A percentile compares a stretch with the other conserved stretches of the same genome.
These are phyloP conservation scores for Magallana ariakensis DNA, from an alignment of 1,140 invertebrate genomes.

Conservation along the genomic window DNA sequence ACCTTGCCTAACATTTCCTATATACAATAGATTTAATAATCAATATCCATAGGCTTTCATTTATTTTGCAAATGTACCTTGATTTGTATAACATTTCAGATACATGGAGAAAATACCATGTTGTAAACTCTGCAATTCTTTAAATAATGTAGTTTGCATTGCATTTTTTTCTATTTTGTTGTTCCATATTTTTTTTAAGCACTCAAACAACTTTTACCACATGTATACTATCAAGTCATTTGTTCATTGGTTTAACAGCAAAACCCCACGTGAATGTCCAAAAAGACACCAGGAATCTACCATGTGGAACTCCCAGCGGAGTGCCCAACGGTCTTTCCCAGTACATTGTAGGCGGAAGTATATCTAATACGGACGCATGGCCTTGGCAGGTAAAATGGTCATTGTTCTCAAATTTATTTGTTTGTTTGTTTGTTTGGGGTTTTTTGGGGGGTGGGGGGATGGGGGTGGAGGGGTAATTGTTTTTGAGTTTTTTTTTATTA, in stretches of 20 bases:
- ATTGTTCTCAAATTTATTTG: background rate
- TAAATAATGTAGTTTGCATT: no score
- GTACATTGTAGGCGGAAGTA: background rate
- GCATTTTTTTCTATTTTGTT: background rate
- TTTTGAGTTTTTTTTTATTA: no score
- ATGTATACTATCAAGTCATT: no score
- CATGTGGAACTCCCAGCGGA: background rate
- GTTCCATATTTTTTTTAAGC: no score
- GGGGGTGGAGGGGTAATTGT: background rate
- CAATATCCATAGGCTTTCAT: background rate
- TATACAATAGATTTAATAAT: background rate
- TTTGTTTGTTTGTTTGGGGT: background rate
- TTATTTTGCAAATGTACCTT: background rate
- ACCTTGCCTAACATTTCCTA: background rate
- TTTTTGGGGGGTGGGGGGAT: background rate
- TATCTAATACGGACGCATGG: background rate
- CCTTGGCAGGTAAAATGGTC: background rate
- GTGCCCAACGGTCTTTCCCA: background rate
- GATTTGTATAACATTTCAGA: no score
- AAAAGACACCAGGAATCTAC: background rate
- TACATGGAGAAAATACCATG: background rate
- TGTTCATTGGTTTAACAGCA: background rate
- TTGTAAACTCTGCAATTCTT: background rate
- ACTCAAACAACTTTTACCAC: no score
- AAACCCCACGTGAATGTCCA: background rate